Percentiles rank a stretch among this genome's conserved stretches.
These are phyloP conservation scores for Drosophila ercepeae DNA, from an alignment of 1,140 invertebrate species.

Conservation along the genomic window DNA sequence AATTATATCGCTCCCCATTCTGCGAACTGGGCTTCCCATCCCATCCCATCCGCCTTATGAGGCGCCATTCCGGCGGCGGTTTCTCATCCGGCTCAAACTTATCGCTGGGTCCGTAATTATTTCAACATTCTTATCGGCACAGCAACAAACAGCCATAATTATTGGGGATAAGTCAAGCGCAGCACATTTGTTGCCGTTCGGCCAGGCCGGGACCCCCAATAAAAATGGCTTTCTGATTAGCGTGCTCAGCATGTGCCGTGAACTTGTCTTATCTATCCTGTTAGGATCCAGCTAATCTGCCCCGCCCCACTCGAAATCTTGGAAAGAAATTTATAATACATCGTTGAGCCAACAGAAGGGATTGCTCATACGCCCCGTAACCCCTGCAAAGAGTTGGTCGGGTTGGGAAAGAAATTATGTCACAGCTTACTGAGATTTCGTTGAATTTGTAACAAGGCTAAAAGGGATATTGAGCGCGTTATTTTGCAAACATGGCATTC, in stretches of 20 bases:
- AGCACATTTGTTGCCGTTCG: constrained; percentile 61
- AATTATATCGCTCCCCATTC: constrained; percentile 3
- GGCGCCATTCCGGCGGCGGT: constrained; percentile 35
- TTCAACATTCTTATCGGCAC: constrained; percentile 59
- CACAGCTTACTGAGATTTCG: constrained; percentile 43
- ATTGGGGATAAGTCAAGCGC: constrained; percentile 66
- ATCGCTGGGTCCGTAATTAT: constrained; percentile 52
- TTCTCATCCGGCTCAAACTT: constrained; percentile 27
- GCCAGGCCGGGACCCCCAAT: constrained; percentile 29
- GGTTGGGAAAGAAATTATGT: constrained; percentile 56
- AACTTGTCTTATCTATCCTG: constrained; percentile 49
- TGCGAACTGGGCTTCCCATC: neutral
- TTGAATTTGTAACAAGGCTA: neutral
- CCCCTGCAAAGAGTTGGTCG: constrained; percentile 8
- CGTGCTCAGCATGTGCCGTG: constrained; percentile 57
- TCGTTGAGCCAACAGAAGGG: constrained; percentile 25
- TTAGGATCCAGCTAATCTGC: constrained; percentile 3
- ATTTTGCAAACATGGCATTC: neutral
- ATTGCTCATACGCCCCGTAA: constrained; percentile 53
- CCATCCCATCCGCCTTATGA: too few species aligned
- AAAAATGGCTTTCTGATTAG: constrained; percentile 72
- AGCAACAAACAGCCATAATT: constrained; percentile 58
- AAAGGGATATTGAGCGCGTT: neutral
- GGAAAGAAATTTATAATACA: constrained; percentile 68
- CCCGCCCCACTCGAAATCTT: neutral